Evolutionary conservation across 2,797 vertebrate species (phyloP).

Genomic region (Mormyrops attenuatus): DNA sequence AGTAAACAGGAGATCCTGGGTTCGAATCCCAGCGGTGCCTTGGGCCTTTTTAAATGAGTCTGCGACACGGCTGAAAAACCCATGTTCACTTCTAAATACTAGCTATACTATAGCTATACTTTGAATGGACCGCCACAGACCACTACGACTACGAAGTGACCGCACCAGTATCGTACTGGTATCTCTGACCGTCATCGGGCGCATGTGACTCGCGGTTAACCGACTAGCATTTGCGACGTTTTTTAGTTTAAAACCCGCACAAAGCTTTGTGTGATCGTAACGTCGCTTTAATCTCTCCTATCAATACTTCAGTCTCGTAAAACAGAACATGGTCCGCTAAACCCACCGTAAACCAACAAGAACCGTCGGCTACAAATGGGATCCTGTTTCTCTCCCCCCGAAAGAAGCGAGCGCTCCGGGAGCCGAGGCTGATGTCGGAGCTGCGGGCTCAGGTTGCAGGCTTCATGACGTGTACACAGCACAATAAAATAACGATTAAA

Average conservation of each 20-base stretch:
- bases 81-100: not conserved
- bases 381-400: not conserved
- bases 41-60: not conserved
- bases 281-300: not conserved
- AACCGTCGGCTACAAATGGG: not conserved
- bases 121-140: not conserved
- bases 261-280: not conserved
- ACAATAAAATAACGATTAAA: not conserved
- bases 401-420: not conserved
- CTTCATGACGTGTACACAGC: not conserved
- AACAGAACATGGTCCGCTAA: not conserved
- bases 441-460: not conserved
- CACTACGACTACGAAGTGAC: not conserved
- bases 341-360: not conserved
- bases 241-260: not conserved
- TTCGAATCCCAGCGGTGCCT: not conserved
- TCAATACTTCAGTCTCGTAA: not conserved
- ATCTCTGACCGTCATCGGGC: not conserved
- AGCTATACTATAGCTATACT: not conserved
- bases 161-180: not conserved
- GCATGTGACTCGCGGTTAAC: not conserved
- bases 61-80: not conserved
- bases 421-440: not conserved
- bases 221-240: not conserved
- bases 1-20: slow-evolving; percentile 1